Base-by-base conservation (phyloP, 2,797 vertebrate species). In the Discoglossus pictus region DNA sequence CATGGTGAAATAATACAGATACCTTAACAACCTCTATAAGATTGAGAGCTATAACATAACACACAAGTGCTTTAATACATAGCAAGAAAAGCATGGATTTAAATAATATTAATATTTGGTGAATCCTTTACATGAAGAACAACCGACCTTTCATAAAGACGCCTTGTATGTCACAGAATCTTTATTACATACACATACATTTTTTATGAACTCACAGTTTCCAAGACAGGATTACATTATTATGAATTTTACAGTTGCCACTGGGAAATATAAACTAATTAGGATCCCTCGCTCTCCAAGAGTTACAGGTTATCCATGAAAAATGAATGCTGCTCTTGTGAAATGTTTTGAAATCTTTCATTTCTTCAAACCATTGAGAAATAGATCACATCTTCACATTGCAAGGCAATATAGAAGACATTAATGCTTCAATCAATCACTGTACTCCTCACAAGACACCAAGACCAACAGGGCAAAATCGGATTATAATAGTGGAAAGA, bases 271-370 rank as follows among this genome's bases (percentile, higher is more conserved):
- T 68, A 62, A 54, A 47, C 40, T 40, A 52, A 56, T 48, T 55
- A 27, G 16, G 20, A 51, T 51, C 35, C 44, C 46, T 40, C 13
- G 20, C 10, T 10, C 6, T n/a, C 25, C 12, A 15, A 48, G 59
- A 55, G 48, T 63, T 63, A 48, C 59, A n/a, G 15, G 20, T 56
- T 56, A 15, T 27, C 20, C 10, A 40, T 56, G 43, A 56, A 20
- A 40, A 62, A 70, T 56, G 51, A 63, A 70, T 56, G 60, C 42
- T 42, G 50, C 43, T 16, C 10, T 56, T 56, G 23, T 18, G 40
- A 62, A 69, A 61, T 62, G 51, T 55, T 69, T 35, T 63, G 40
- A 55, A 70, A 70, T 61, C 55, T 56, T 63, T 69, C 16, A 61
- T 62, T 66, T 66, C 23, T 31, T 31, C 31, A 56, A 63, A 44